A percentile compares a stretch with the other conserved stretches of the same genome.
Conservation (phyloP, 2,888 invertebrate genomes). For the Lasioglossum figueresi region DNA sequence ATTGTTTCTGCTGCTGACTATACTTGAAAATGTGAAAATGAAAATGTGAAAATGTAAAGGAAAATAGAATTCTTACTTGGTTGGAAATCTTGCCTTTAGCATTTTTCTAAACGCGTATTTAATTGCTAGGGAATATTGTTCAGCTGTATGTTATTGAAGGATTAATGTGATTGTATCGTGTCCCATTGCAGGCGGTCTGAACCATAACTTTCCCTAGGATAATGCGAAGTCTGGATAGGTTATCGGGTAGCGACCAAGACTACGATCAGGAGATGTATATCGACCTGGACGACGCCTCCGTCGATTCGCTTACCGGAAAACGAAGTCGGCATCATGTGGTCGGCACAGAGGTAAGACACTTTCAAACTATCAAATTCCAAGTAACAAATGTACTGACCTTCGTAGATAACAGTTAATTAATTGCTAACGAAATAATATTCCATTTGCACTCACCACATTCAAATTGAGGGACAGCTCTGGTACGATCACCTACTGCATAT, state of each 20-base stretch:
- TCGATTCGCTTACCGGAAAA: slow-evolving; percentile 83
- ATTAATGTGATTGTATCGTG: slow-evolving; percentile 29
- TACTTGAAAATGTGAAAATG: neutral
- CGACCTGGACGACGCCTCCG: slow-evolving; percentile 83
- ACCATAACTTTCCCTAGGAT: slow-evolving; percentile 72
- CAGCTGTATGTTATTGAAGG: slow-evolving; percentile 17
- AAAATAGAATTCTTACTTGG: neutral
- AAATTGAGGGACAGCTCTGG: no score
- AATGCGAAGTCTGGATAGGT: slow-evolving; percentile 83
- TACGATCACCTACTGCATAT: no score
- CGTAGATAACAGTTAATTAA: no score
- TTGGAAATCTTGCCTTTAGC: neutral
- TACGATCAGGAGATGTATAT: slow-evolving; percentile 84
- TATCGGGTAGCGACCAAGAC: slow-evolving; percentile 83
- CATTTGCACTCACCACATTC: no score
- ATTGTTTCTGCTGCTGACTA: neutral
- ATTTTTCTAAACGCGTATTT: neutral
- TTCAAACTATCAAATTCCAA: neutral
- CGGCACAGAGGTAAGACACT: slow-evolving; percentile 78
- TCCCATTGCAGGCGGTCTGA: slow-evolving; percentile 60
- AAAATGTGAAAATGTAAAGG: no score
- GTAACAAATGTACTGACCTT: no score
- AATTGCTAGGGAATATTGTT: neutral
- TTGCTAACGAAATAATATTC: no score
- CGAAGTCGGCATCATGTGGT: slow-evolving; percentile 82